Conservation (phyloP, 2,888 invertebrate genomes). For the Phania funesta region DNA sequence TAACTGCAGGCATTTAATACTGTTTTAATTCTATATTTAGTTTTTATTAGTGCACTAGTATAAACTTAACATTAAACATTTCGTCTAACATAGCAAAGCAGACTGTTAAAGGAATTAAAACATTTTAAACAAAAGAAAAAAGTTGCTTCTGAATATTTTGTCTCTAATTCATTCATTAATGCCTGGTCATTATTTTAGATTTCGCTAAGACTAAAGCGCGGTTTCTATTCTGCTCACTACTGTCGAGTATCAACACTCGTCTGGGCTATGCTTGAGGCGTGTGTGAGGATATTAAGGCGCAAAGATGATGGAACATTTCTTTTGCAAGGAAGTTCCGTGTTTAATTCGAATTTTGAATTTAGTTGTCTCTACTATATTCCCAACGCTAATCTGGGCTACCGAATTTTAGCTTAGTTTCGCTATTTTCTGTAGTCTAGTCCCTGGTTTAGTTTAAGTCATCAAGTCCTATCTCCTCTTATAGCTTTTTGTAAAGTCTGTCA, state of each 20-base stretch:
- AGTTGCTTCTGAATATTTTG: no score
- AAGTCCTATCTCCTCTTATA: no score
- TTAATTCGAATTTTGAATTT: not conserved
- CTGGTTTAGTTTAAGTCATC: not conserved
- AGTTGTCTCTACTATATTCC: not conserved
- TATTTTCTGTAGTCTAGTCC: not conserved
- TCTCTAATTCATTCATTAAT: no score
- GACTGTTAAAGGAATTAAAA: not conserved
- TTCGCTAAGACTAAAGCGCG: no score
- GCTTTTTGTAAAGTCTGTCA: not conserved
- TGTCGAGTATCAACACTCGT: no score
- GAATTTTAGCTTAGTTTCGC: not conserved
- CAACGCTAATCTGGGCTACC: not conserved
- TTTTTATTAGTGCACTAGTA: not conserved
- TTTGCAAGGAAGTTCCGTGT: no score
- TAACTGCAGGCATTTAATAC: conserved; percentile 34
- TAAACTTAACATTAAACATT: not conserved
- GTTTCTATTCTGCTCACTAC: no score
- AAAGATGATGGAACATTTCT: no score
- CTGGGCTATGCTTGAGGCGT: no score
- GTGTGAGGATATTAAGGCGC: no score
- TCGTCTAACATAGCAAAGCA: not conserved
- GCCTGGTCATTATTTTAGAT: no score
- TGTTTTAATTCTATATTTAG: not conserved
- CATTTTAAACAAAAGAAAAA: no score